Evolutionary conservation across 2,797 vertebrate genomes (phyloP), one percentile per base, ranked within the genome.

Genomic region (Enteromius radiatus): DNA sequence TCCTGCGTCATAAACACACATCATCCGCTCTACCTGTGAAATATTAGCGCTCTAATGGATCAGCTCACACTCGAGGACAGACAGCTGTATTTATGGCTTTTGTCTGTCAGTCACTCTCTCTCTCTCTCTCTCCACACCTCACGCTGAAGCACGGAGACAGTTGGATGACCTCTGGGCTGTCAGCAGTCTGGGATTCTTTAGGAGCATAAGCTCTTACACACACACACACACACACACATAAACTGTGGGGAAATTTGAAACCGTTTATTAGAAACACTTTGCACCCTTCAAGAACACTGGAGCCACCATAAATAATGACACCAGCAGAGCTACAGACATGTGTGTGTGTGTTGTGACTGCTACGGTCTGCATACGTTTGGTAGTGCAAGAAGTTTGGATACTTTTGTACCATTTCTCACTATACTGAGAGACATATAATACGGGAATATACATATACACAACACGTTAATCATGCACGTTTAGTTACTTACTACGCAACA

Each of bases 91-190:
- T 92, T 92, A 91, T 89, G 91, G 1, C 0, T 86, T 79, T 83
- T 69, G 59, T 89, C 74, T 87, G 68, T 85, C 83, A 69, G 23
- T 87, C 86, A 33, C 74, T 71, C 69, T 70, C 52, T 75, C 87
- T 88, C 74, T 71, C 69, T 70, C 52, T 75, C 87, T 88, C 90
- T 82, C 68, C 77, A 26, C 61, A 52, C 59, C 78, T 63, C 47
- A 67, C 84, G 95, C 93, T 94, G 8, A 94, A 90, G 85, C 95
- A 95, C 5, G 96, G 95, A 85, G 94, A 94, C 80, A 96, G 94
- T 85, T 96, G 95, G 95, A 96, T 96, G 84, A 94, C 80, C 93
- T 95, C 65, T 96, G 96, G 84, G 95, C 95, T 87, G 95, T 96
- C 92, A 96, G 96, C 83, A 81, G 85, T 89, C 88, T 5, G 95